These are phyloP conservation scores for Trachelus stipa DNA, from an alignment of 2,888 invertebrate genomes.

Conservation along the genomic window DNA sequence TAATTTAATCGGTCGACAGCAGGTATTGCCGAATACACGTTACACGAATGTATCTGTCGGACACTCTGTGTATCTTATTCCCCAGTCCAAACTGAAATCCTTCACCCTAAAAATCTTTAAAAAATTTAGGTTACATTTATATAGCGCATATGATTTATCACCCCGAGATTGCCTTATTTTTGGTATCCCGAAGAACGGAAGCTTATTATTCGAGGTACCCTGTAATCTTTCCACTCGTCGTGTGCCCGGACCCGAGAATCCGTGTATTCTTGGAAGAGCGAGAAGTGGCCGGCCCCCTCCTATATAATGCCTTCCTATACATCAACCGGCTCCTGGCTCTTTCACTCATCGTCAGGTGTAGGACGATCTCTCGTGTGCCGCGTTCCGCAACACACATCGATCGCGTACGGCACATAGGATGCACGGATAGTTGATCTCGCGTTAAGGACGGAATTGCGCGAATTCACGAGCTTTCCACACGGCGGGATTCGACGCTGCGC, in stretches of 20 bases:
- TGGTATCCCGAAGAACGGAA: conserved; percentile 60
- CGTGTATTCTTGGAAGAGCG: conserved; percentile 5
- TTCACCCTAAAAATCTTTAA: background rate
- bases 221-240: conserved; percentile 62
- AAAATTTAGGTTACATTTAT: background rate
- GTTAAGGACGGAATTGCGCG: background rate
- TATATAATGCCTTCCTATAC: conserved; percentile 10
- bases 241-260: conserved; percentile 39
- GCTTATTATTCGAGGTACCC: conserved; percentile 64
- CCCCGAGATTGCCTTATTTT: conserved; percentile 58
- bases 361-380: background rate
- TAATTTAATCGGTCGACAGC: background rate
- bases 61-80: background rate
- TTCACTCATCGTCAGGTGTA: background rate
- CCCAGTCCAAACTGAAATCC: background rate
- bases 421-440: background rate
- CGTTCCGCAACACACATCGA: background rate
- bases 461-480: background rate
- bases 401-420: background rate
- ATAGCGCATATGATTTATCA: conserved; percentile 54
- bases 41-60: background rate
- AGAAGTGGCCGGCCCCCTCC: conserved; percentile 28
- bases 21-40: background rate
- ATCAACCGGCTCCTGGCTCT: background rate
- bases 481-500: background rate